Base-by-base conservation (phyloP, 1,140 invertebrate genomes). In the Drosophila lacertosa region DNA sequence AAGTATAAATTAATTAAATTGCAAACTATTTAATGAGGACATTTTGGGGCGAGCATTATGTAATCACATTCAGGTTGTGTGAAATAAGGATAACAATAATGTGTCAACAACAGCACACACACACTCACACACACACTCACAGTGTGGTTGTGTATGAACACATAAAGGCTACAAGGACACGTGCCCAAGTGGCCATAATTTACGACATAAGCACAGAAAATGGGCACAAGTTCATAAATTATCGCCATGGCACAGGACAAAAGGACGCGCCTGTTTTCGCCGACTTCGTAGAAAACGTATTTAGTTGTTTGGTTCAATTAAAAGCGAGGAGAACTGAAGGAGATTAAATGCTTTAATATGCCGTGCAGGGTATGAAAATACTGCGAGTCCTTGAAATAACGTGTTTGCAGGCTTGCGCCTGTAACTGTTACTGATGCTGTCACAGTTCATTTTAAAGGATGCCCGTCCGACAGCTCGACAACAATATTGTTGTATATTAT, bases 181-280 rank as follows among this genome's bases (percentile, higher is more conserved):
- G 67, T 71, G 37, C 60, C 50, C 10, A 57, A 42, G 42, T 53
- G 51, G 45, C 62, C 68, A 77, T 77, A 68, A 82, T 69, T 81
- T 64, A 82, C 68, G 57, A 63, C 59, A 57, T 35, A 77, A 60
- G 51, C 77, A 62, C 65, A 73, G 58, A 22, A 82, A 81, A 81
- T 69, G 77, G 58, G 48, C 54, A 60, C 68, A 42, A 81, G 77
- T 82, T 60, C 78, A 77, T 81, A 73, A 82, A 77, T 81, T 81
- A 81, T 73, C 60, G 13, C 45, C 57, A 45, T 45, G 9, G 32
- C 24, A n/a, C n/a, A 13, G 11, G 9, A 50, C 55, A 37, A 40
- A 51, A 37, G 42, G 72, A 37, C 50, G 60, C 48, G 64, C 54
- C 60, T 42, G 11, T 29, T 1, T 6, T 7, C 6, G 45, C 57